Evolutionary conservation across 2,888 invertebrate species (phyloP).

Genomic region (Rhodophaea formosa): DNA sequence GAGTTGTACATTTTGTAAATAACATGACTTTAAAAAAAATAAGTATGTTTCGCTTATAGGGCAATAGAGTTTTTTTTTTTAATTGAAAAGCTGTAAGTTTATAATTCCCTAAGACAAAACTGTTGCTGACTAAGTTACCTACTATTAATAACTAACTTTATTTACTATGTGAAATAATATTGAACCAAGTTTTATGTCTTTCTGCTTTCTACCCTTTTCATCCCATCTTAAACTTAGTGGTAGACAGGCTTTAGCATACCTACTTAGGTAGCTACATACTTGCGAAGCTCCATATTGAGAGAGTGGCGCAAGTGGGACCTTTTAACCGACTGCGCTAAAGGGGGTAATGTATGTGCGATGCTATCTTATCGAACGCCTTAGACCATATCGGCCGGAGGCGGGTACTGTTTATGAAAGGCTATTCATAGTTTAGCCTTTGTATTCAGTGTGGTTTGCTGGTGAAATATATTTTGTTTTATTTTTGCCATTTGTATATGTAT

Average conservation of each 20-base stretch:
- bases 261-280: conserved; percentile 25
- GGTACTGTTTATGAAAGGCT: conserved; percentile 40
- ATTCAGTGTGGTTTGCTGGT: neutral
- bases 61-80: too few species aligned
- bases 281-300: conserved; percentile 40
- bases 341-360: conserved; percentile 42
- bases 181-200: too few species aligned
- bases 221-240: neutral
- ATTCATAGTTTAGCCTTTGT: conserved; percentile 11
- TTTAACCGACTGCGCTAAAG: conserved; percentile 51
- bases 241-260: neutral
- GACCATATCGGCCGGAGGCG: conserved; percentile 47
- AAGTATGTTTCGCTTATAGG: too few species aligned
- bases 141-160: too few species aligned
- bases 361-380: conserved; percentile 52
- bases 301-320: conserved; percentile 52
- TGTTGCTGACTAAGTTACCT: too few species aligned
- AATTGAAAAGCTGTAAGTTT: too few species aligned
- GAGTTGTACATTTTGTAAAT: too few species aligned
- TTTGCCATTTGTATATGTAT: too few species aligned
- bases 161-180: too few species aligned
- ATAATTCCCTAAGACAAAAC: too few species aligned
- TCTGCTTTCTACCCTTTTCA: too few species aligned
- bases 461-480: neutral
- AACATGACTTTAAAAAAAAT: too few species aligned